Conservation (phyloP, 1,140 invertebrate species). For the Chironomus striatipennis region DNA sequence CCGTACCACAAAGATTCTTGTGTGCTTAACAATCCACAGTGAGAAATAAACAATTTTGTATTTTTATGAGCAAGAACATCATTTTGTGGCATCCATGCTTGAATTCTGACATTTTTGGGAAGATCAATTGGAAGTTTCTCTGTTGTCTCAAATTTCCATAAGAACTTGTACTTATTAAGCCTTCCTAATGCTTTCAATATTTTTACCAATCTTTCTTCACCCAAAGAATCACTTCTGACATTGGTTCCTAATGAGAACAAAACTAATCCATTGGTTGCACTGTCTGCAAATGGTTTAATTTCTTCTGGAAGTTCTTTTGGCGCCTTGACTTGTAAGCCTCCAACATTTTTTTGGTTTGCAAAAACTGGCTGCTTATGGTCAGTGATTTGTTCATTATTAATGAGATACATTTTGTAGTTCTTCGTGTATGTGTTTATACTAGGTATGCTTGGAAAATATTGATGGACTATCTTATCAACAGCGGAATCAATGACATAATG, state of each 20-base stretch:
- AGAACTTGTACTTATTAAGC: constrained; percentile 46
- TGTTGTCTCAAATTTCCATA: constrained; percentile 57
- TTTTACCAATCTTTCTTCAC: constrained; percentile 40
- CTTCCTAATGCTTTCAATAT: constrained; percentile 46
- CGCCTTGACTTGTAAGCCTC: constrained; percentile 44
- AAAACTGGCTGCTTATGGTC: neutral
- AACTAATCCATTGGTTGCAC: constrained; percentile 47
- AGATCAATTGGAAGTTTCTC: constrained; percentile 28
- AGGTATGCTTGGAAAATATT: neutral
- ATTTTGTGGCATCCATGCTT: constrained; percentile 56
- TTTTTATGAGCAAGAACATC: constrained; percentile 49
- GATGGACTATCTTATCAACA: constrained; percentile 2
- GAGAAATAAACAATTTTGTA: constrained; percentile 47
- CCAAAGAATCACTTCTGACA: constrained; percentile 45
- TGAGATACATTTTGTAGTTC: neutral
- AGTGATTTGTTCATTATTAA: neutral
- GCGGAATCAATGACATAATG: neutral
- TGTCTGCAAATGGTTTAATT: constrained; percentile 46
- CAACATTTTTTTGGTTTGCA: constrained; percentile 48
- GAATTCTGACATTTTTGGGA: constrained; percentile 52
- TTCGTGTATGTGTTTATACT: neutral
- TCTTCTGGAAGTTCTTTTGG: constrained; percentile 38
- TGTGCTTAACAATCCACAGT: constrained; percentile 50
- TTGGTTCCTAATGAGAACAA: constrained; percentile 57
- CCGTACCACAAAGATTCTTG: constrained; percentile 48